phyloP scores from a whole-genome alignment of 2,888 invertebrate genomes.

The Unio pictorum region DNA sequence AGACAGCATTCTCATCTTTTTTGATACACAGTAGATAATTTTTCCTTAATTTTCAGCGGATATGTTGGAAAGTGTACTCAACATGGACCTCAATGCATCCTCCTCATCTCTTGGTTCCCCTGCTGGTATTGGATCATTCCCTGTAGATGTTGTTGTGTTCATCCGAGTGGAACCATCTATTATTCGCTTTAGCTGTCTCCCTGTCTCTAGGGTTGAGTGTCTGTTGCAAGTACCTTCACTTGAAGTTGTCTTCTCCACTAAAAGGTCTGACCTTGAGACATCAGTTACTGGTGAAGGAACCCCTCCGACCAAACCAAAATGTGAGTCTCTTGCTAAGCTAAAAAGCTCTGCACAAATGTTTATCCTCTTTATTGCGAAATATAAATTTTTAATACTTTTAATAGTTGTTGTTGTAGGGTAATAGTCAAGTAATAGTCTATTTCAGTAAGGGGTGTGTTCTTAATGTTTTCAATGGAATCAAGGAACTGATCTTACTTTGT shows the following conservation, averaged over 20 bases:
- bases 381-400: too few species aligned
- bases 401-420: too few species aligned
- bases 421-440: too few species aligned
- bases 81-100: conserved; percentile 61
- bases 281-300: conserved; percentile 42
- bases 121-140: conserved; percentile 79
- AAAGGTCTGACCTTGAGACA: conserved; percentile 59
- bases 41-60: conserved; percentile 28
- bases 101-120: conserved; percentile 54
- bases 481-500: too few species aligned
- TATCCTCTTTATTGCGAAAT: too few species aligned
- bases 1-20: not conserved
- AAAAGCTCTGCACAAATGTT: not conserved
- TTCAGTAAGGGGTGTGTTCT: too few species aligned
- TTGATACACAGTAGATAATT: not conserved
- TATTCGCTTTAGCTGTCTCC: conserved; percentile 95
- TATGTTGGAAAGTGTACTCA: conserved; percentile 48
- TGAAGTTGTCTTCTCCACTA: conserved; percentile 91
- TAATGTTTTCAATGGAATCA: too few species aligned
- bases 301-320: conserved; percentile 48
- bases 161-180: conserved; percentile 98
- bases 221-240: conserved; percentile 96
- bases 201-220: conserved; percentile 95
- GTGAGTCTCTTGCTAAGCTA: conserved; percentile 7
- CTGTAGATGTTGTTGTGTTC: conserved; percentile 98